Evolutionary conservation across 2,113 vertebrate genomes (phyloP), one percentile per base, ranked within the genome.

Genomic region (Deroptyus accipitrinus): DNA sequence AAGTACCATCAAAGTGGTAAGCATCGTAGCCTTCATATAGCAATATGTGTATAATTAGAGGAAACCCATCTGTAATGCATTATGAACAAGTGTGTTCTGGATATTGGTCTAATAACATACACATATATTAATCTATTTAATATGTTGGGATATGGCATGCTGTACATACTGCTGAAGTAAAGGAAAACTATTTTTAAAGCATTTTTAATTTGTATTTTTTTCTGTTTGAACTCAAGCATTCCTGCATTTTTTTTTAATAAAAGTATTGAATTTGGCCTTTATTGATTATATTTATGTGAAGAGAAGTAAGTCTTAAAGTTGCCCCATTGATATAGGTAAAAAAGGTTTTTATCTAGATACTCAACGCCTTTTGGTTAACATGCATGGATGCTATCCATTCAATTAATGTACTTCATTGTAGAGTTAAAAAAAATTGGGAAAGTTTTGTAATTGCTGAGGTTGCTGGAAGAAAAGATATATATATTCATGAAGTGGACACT

Each of bases 31-130:
- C 85, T 82, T 52, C 74, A 41, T 87, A 82, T 10, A 97, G 69
- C 75, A 94, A 62, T 62, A 83, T 80, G 67, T 92, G 94, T 96
- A 96, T 94, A 95, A 90, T 92, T 85, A 91, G 84, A 81, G 72
- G 59, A 85, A n/a, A 95, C 37, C 81, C 89, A 95, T 89, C 91
- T 87, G 88, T 91, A 93, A 88, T 57, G 61, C 35, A 81, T 87
- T 80, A 81, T 57, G 78, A 79, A 70, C 63, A 83, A 77, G 67
- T 62, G 39, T 84, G 55, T 69, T 91, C 88, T 90, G 55, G 54
- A 49, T 93, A 85, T 94, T 68, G 89, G 69, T 93, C 86, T 89
- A 68, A 83, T 93, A 89, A 82, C 0, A 2, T 70, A 75, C n/a
- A 69, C 44, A 69, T 78, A 70, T n/a, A 92, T 79, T 75, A 86